These are phyloP conservation scores for Bubo blakistoni DNA, from an alignment of 2,113 vertebrate genomes.

Conservation along the genomic window DNA sequence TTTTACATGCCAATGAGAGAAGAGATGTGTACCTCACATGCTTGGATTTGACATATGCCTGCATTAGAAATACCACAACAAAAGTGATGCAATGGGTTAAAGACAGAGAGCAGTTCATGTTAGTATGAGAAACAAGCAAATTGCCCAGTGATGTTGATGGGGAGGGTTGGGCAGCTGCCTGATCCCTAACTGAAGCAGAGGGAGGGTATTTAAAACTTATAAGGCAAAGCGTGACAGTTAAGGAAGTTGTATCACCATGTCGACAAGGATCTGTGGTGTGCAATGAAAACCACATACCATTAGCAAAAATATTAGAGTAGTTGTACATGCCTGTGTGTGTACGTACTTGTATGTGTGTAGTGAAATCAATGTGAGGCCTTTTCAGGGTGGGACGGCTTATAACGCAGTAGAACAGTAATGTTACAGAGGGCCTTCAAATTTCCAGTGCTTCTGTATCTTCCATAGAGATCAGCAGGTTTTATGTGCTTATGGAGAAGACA, in stretches of 20 bases:
- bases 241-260: not conserved
- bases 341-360: not conserved
- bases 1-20: not conserved
- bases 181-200: not conserved
- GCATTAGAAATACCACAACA: not conserved
- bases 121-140: not conserved
- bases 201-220: not conserved
- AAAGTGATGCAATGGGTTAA: not conserved
- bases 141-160: not conserved
- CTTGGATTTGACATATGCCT: not conserved
- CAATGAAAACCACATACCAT: rapidly evolving
- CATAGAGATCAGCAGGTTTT: not conserved
- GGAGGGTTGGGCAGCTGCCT: not conserved
- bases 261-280: not conserved
- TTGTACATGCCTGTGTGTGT: not conserved
- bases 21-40: not conserved
- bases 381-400: not conserved
- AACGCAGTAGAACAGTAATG: not conserved
- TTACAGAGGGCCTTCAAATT: not conserved
- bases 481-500: not conserved
- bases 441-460: not conserved
- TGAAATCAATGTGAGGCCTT: rapidly evolving
- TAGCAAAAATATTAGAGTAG: not conserved
- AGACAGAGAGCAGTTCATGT: not conserved
- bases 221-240: not conserved